Evolutionary conservation across 2,113 vertebrate genomes (phyloP).

Genomic region (Lathamus discolor): DNA sequence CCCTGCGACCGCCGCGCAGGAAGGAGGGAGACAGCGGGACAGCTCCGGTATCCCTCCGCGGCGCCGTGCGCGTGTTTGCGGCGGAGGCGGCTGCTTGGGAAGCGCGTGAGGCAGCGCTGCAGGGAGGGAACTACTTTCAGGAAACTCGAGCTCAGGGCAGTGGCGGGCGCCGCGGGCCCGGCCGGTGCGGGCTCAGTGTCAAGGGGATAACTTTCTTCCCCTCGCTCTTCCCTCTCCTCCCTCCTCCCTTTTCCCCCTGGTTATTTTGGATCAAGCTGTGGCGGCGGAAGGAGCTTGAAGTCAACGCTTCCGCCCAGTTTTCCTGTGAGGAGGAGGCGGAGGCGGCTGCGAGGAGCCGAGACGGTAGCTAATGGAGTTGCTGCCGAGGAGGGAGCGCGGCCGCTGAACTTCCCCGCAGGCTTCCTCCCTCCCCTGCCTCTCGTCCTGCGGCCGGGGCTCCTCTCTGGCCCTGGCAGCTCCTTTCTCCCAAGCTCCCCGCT

Average conservation of each 20-base stretch:
- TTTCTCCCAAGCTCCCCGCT: neutral
- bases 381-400: neutral
- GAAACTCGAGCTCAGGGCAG: neutral
- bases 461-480: neutral
- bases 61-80: neutral
- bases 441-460: neutral
- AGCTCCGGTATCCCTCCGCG: conserved; percentile 39
- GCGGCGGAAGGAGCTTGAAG: conserved; percentile 73
- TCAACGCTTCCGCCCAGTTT: conserved; percentile 89
- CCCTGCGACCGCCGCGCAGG: neutral
- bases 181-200: neutral
- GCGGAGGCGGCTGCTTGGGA: neutral
- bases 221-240: neutral
- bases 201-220: neutral
- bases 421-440: neutral
- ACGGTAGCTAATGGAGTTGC: conserved; percentile 75
- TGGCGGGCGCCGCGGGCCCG: neutral
- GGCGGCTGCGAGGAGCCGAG: conserved; percentile 68
- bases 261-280: conserved; percentile 54
- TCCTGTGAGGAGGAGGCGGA: conserved; percentile 58
- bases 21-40: rapidly evolving
- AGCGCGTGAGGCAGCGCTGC: neutral
- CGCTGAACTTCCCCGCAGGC: conserved; percentile 18
- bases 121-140: conserved; percentile 46
- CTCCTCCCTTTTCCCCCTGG: neutral